Base-by-base conservation (phyloP, 1,140 invertebrate species). In the Procambarus virginalis region DNA sequence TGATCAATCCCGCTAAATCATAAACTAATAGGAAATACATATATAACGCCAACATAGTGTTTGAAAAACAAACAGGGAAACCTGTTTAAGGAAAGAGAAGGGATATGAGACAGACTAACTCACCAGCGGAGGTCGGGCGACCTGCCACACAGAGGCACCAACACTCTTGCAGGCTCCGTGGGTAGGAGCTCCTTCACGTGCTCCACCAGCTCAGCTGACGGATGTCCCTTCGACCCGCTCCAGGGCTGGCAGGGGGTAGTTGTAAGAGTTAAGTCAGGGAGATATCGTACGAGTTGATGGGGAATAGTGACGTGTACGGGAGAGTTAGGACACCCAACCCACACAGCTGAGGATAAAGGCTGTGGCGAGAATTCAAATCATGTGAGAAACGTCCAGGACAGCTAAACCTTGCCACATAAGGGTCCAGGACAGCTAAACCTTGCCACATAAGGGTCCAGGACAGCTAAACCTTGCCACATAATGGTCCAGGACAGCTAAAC, bases 71-170 rank as follows among this genome's bases (percentile, higher is more conserved):
- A 58, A 58, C 55, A 8, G 14, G 55, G 2, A 14, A 58, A 14
- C 8, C 8, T 9, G 34, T 34, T 34, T 34, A 34, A 0, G 34
- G 34, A 34, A 34, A 34, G 34, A 34, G 34, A 20, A 68, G 64
- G 4, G 64, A 9, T 58, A 58, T 2, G 12, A 20, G 17, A 68
- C 12, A 68, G 10, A 14, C 12, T 22, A 3, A 22, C 48, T 77
- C 45, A 89, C 87, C 87, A 89, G 60, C 80, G 48, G 3, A 89
- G 46, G 46, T 89, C 87, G 20, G 87, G 80, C 14, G 64, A 58
- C 73, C 84, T 83, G 10, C 87, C 87, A 64, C 87, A 89, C 14
- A 89, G 80, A 48, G 87, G 87, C 6, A 89, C 49, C 48, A 89
- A 49, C 22, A 89, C 81, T 45, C 73, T 76, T 6, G 68, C 87